A percentile compares a stretch with the other conserved stretches of the same genome.
Evolutionary conservation across 2,888 invertebrate species (phyloP).

Genomic region (Drepanosiphum platanoidis): DNA sequence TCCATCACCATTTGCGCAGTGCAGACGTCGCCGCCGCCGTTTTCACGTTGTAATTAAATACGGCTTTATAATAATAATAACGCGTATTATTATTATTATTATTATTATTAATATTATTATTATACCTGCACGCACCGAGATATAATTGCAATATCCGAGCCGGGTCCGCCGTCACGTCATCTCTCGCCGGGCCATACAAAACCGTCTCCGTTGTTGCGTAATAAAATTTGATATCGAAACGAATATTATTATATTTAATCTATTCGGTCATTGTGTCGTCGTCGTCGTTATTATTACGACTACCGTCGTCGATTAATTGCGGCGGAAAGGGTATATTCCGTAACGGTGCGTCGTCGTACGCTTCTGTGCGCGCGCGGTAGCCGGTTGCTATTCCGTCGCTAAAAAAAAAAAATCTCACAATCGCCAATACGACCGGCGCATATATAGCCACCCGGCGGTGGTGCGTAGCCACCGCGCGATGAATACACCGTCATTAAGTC

Average conservation of each 20-base stretch:
- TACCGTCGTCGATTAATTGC: background rate
- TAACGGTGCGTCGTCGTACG: background rate
- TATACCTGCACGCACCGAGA: background rate
- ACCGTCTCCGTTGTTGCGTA: background rate
- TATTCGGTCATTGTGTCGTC: too few relatives aligned
- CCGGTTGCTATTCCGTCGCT: background rate
- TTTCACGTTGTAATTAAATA: constrained; percentile 30
- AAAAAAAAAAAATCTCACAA: too few relatives aligned
- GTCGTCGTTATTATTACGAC: too few relatives aligned
- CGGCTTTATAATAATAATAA: background rate
- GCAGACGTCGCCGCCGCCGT: background rate
- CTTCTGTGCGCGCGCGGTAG: too few relatives aligned
- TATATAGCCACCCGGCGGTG: background rate
- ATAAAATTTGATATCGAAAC: constrained; percentile 2
- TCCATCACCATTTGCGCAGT: constrained; percentile 38
- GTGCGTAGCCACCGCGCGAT: constrained; percentile 12
- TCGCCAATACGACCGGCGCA: background rate
- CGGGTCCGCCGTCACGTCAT: background rate
- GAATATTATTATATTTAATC: background rate
- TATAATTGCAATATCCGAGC: constrained; percentile 30
- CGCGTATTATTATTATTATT: too few relatives aligned
- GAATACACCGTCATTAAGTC: constrained; percentile 39
- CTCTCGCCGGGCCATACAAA: background rate
- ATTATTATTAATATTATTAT: too few relatives aligned
- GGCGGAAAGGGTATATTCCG: background rate